These are phyloP conservation scores for Malurus melanocephalus DNA, from an alignment of 2,113 vertebrate genomes.

Conservation along the genomic window DNA sequence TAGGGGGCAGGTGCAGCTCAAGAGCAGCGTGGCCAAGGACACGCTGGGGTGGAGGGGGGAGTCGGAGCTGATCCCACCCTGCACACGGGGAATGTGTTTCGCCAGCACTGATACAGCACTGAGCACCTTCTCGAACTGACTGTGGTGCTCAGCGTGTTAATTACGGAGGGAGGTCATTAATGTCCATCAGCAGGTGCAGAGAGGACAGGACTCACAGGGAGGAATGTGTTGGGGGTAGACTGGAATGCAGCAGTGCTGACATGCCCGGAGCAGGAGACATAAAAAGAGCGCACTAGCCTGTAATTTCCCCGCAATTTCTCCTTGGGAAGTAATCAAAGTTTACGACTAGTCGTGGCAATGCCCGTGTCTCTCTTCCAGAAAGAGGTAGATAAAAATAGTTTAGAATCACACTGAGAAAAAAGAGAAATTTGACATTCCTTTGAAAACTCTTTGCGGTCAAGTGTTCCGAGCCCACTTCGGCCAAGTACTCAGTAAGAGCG, in stretches of 20 bases:
- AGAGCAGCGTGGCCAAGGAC: background rate
- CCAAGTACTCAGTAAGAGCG: background rate
- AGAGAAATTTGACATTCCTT: background rate
- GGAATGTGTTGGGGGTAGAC: background rate
- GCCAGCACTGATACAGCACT: background rate
- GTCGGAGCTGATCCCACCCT: rapidly evolving
- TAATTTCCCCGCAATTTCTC: slow-evolving; percentile 60
- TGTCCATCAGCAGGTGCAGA: background rate
- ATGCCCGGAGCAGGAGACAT: background rate
- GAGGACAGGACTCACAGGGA: background rate
- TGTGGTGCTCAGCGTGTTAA: background rate
- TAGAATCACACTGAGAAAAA: background rate
- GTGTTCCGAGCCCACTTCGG: background rate
- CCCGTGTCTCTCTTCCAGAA: background rate
- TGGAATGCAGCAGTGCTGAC: slow-evolving; percentile 12
- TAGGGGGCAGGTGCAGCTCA: background rate
- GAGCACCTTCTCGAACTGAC: rapidly evolving
- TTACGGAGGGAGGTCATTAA: background rate
- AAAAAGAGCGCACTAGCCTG: background rate
- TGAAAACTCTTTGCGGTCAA: background rate
- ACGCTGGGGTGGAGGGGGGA: background rate
- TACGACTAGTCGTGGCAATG: background rate
- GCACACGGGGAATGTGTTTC: rapidly evolving
- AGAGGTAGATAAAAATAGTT: slow-evolving; percentile 31
- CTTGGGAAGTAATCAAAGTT: slow-evolving; percentile 42